Base-by-base conservation (phyloP, 2,797 vertebrate genomes). In the Halcyon chelicuti region DNA sequence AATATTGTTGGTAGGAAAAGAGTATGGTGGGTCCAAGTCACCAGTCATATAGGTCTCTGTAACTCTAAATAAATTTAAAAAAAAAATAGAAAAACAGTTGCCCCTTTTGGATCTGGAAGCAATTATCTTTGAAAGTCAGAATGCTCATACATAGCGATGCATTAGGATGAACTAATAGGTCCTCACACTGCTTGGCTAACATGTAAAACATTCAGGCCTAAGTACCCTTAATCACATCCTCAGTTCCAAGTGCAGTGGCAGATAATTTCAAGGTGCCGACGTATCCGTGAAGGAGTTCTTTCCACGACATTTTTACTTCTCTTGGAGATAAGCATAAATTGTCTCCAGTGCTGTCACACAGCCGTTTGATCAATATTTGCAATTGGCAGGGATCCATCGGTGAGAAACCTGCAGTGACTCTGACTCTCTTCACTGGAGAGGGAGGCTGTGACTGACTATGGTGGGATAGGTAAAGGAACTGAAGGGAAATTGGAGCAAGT, bases 91-190 rank as follows among this genome's bases (percentile, higher is more conserved):
- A 80, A 85, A 96, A 66, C 70, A 90, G 54, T 93, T 91, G 68
- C 76, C 91, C 55, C 66, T 93, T 88, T 71, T 93, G 67, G 88
- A 88, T 92, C 78, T 90, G 29, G 14, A 96, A 93, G 87, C 80
- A 96, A 7, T 96, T 91, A 17, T 71, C 78, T 98, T 86, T 97
- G 94, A 90, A 96, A 94, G 71, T 95, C 83, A 95, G 76, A 95
- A 83, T 37, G 42, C 68, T 89, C 88, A 62, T 68, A 39, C 44
- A 22, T 86, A 68, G 49, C 42, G 29, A 15, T 87, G 78, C 63
- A 25, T 76, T 86, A 85, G 94, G 73, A 70, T 96, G 52, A 94
- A 84, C 63, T 89, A 74, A 71, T 67, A 81, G 65, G 63, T 88
- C 12, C 65, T 88, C 23, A 20, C 15, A 5, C 22, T 57, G 26